Evolutionary conservation across 2,797 vertebrate genomes (phyloP).

Genomic region (Orientallactaga sibirica): DNA sequence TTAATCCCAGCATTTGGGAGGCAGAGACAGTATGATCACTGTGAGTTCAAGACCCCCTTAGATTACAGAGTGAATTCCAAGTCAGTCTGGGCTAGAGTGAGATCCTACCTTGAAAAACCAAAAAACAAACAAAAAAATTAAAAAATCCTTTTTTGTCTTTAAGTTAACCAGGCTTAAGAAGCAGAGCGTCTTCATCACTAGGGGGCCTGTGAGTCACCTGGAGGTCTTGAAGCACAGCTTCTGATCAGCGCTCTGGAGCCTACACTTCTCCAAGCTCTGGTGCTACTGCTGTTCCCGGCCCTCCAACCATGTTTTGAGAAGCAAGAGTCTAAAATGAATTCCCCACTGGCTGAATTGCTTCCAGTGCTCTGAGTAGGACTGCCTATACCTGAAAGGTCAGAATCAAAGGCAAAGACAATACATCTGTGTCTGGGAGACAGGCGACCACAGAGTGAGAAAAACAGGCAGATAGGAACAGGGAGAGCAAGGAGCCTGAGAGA

Average conservation of each 20-base stretch:
- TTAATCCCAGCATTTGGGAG: too few relatives aligned
- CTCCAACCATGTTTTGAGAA: background rate
- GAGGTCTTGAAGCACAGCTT: background rate
- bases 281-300: background rate
- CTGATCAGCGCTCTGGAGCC: background rate
- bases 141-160: too few relatives aligned
- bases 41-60: too few relatives aligned
- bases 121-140: too few relatives aligned
- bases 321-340: background rate
- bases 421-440: background rate
- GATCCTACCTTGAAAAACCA: too few relatives aligned
- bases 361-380: background rate
- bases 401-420: slow-evolving; percentile 38
- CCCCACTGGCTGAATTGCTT: background rate
- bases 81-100: too few relatives aligned
- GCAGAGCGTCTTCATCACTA: background rate
- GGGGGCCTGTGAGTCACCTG: background rate
- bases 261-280: background rate
- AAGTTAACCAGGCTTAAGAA: background rate
- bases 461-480: background rate
- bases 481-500: background rate
- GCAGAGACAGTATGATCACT: too few relatives aligned
- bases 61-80: too few relatives aligned
- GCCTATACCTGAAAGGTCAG: background rate
- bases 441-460: background rate